phyloP scores from a whole-genome alignment of 1,140 invertebrate species.

The Polyergus mexicanus region DNA sequence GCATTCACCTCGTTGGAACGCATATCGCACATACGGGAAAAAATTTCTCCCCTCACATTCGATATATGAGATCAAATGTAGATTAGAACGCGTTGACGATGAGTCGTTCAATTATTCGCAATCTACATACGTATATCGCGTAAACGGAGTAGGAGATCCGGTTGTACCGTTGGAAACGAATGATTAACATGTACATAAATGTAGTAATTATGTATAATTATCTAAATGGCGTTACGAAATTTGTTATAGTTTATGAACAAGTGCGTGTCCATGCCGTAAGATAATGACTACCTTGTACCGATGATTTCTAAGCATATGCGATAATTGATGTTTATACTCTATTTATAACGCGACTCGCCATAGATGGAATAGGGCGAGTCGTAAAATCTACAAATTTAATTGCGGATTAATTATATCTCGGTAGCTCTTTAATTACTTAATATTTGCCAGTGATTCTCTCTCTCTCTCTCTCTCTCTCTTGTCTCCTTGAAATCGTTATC shows the following conservation, averaged over 20 bases:
- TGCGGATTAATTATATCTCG: constrained; percentile 4
- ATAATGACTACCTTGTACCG: constrained; percentile 69
- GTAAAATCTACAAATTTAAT: constrained; percentile 67
- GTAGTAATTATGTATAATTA: constrained; percentile 54
- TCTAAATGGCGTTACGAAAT: constrained; percentile 57
- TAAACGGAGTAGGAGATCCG: constrained; percentile 41
- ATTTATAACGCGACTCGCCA: constrained; percentile 64
- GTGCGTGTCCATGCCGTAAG: constrained; percentile 37
- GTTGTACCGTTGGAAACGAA: constrained; percentile 42
- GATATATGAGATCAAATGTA: constrained; percentile 25
- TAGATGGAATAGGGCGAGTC: constrained; percentile 30
- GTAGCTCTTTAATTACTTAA: constrained; percentile 56
- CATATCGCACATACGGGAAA: no score
- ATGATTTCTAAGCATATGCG: constrained; percentile 72
- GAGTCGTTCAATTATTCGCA: constrained; percentile 16
- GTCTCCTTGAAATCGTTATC: background rate
- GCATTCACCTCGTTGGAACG: no score
- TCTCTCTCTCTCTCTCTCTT: no score
- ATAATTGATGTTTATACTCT: constrained; percentile 73
- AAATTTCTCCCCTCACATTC: background rate
- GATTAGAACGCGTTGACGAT: constrained; percentile 15
- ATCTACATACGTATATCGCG: constrained; percentile 16
- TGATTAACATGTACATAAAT: constrained; percentile 28
- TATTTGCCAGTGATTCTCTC: background rate
- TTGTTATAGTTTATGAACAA: constrained; percentile 60